Conservation (phyloP, 2,797 vertebrate species). For the Hippoglossus hippoglossus region DNA sequence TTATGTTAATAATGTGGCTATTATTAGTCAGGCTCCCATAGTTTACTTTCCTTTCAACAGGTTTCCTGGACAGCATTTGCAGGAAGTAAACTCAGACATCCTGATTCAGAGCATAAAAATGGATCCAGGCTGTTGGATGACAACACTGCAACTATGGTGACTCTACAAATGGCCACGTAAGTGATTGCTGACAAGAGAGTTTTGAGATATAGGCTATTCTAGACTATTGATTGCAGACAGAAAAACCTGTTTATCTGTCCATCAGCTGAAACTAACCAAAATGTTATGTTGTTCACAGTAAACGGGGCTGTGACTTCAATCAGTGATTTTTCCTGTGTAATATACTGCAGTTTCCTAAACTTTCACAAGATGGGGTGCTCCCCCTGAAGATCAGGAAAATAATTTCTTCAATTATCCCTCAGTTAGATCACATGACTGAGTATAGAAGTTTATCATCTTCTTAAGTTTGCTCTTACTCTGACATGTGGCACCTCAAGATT, state of each 20-base stretch:
- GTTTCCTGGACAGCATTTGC: conserved; percentile 78
- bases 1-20: not conserved
- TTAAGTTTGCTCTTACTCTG: not conserved
- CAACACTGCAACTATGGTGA: conserved; percentile 22
- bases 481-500: not conserved
- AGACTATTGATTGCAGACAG: not conserved
- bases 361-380: conserved; percentile 60
- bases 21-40: not conserved
- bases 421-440: not conserved
- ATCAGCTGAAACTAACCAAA: not conserved
- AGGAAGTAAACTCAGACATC: conserved; percentile 42
- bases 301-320: not conserved
- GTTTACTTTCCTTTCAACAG: conserved; percentile 51
- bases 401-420: not conserved
- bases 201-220: not conserved
- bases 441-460: not conserved
- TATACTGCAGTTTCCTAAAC: conserved; percentile 48
- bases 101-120: conserved; percentile 51
- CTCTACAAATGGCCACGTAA: conserved; percentile 62
- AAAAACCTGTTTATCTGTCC: not conserved
- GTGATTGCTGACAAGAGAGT: not conserved
- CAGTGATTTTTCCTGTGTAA: not conserved
- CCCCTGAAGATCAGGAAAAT: conserved; percentile 1
- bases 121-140: conserved; percentile 55
- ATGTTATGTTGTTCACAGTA: not conserved